phyloP scores from a whole-genome alignment of 37 sponge, comb jelly and placozoan species.

The Ephydatia muelleri region DNA sequence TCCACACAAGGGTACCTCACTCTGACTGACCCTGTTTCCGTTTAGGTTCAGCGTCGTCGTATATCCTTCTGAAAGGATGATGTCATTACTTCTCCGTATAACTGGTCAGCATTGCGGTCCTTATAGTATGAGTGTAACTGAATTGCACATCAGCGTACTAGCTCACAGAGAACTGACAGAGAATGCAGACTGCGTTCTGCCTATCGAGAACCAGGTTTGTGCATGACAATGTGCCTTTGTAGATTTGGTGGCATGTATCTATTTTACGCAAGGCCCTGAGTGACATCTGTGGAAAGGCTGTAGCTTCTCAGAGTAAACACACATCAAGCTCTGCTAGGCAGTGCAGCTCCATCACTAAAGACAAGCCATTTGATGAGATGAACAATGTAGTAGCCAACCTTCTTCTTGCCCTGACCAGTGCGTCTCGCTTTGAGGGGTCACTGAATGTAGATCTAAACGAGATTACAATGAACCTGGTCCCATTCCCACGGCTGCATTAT shows the following conservation, averaged over 20 bases:
- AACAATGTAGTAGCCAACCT: slow-evolving; percentile 96
- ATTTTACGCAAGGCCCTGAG: slow-evolving; percentile 61
- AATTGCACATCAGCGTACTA: slow-evolving; percentile 63
- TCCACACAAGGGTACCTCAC: neutral
- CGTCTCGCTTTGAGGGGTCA: slow-evolving; percentile 95
- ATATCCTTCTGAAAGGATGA: slow-evolving; percentile 97
- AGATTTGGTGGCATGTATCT: neutral
- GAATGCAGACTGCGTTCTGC: slow-evolving; percentile 95
- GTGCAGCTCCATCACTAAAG: no score
- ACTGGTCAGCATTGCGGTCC: slow-evolving; percentile 70
- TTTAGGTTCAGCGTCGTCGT: slow-evolving; percentile 86
- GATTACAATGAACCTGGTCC: slow-evolving; percentile 98
- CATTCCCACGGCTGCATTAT: slow-evolving; percentile 95
- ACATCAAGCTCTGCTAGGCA: neutral
- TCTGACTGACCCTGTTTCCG: neutral
- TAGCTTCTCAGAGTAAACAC: slow-evolving; percentile 15
- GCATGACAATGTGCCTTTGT: neutral
- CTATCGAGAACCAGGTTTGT: slow-evolving; percentile 93
- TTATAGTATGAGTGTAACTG: neutral
- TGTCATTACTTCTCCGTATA: slow-evolving; percentile 99
- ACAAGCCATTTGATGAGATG: slow-evolving; percentile 95
- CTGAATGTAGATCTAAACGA: slow-evolving; percentile 99
- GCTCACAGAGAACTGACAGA: slow-evolving; percentile 89
- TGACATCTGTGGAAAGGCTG: slow-evolving; percentile 73
- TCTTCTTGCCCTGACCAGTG: slow-evolving; percentile 93